These are phyloP conservation scores for Lycaon pictus DNA, from an alignment of 2,113 vertebrate species.

Conservation along the genomic window DNA sequence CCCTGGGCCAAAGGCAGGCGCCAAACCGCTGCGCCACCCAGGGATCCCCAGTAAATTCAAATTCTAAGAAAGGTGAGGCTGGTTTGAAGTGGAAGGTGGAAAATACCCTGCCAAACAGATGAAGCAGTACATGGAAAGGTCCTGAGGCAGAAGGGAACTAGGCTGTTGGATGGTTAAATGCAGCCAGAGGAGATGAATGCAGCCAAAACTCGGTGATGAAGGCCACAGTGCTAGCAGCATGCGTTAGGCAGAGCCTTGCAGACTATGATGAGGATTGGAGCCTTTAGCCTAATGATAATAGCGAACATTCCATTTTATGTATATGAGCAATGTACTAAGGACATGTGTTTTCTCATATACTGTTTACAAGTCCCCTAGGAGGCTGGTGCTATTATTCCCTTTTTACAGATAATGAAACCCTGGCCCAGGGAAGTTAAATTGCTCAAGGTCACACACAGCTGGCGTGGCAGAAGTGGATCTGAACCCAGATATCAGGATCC, in stretches of 20 bases:
- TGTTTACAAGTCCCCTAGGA: not conserved
- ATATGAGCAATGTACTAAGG: not conserved
- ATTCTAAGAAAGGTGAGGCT: not conserved
- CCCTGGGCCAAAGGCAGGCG: too few species aligned
- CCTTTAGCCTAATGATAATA: constrained; percentile 40
- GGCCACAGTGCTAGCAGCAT: not conserved
- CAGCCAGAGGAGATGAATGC: not conserved
- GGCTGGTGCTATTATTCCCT: constrained; percentile 2
- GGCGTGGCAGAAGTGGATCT: not conserved
- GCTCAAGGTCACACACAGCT: not conserved
- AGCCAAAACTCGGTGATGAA: not conserved
- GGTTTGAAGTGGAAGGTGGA: not conserved
- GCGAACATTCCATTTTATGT: not conserved
- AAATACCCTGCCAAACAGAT: not conserved
- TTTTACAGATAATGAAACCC: constrained; percentile 47
- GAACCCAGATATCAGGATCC: not conserved
- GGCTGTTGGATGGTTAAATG: not conserved
- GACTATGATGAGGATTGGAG: not conserved
- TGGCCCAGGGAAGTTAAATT: not conserved
- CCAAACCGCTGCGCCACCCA: too few species aligned
- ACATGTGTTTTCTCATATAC: constrained; percentile 11
- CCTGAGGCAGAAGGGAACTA: not conserved
- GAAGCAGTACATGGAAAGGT: not conserved
- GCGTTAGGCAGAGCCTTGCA: not conserved
- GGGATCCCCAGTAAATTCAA: not conserved